Evolutionary conservation across 2,888 invertebrate genomes (phyloP).

Genomic region (Philhelius pedissequus): DNA sequence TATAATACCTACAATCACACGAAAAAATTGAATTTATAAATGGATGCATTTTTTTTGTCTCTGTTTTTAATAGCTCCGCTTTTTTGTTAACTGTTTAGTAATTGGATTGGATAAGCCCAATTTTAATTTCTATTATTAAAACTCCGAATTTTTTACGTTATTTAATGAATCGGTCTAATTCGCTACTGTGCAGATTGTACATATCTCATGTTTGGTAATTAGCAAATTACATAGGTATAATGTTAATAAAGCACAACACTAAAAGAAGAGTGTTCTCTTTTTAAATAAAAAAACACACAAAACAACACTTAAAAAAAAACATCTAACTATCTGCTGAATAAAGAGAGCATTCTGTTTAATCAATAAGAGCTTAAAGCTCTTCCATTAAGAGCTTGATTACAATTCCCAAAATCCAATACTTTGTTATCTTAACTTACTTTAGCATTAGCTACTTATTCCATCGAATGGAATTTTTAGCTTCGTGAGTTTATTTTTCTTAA

Average conservation of each 20-base stretch:
- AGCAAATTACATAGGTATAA: neutral
- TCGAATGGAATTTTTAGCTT: neutral
- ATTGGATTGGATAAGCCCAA: too few relatives aligned
- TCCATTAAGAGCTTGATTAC: neutral
- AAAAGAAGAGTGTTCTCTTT: neutral
- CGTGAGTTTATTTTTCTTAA: neutral
- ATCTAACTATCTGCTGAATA: slow-evolving; percentile 12
- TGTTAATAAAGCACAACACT: neutral
- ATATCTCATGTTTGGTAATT: too few relatives aligned
- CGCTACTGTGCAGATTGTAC: neutral
- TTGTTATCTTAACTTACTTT: slow-evolving; percentile 7
- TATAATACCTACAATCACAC: too few relatives aligned
- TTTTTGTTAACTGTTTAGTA: too few relatives aligned
- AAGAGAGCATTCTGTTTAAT: neutral
- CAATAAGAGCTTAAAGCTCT: neutral
- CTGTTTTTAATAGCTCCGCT: too few relatives aligned
- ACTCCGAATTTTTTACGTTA: neutral
- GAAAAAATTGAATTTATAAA: too few relatives aligned
- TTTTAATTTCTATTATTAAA: too few relatives aligned
- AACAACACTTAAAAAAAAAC: neutral
- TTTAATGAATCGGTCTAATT: neutral
- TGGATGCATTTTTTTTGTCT: too few relatives aligned
- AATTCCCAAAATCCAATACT: neutral
- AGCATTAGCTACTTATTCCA: neutral
- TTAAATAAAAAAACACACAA: neutral